A percentile compares a stretch with the other conserved stretches of the same genome.
Conservation (phyloP, 2,888 invertebrate genomes). For the Xestia xanthographa region DNA sequence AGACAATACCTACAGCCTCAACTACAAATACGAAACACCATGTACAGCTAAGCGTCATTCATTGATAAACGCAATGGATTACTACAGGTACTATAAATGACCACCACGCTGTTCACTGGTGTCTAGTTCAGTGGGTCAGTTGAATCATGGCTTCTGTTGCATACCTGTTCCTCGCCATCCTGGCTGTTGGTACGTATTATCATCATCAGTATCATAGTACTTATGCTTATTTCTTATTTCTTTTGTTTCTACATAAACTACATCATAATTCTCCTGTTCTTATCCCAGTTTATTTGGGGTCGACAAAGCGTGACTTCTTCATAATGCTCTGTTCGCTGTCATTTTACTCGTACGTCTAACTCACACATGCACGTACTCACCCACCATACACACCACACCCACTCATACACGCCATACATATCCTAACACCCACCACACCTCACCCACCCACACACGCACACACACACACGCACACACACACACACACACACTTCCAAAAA, state of each 20-base stretch:
- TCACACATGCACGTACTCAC: too few species aligned
- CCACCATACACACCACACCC: too few species aligned
- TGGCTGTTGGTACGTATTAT: slow-evolving; percentile 72
- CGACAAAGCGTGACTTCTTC: background rate
- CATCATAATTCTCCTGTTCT: background rate
- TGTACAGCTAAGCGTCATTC: slow-evolving; percentile 46
- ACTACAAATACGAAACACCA: slow-evolving; percentile 28
- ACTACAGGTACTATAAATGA: slow-evolving; percentile 45
- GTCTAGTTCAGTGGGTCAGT: slow-evolving; percentile 44
- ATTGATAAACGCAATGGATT: slow-evolving; percentile 38
- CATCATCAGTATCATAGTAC: background rate
- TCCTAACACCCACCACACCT: too few species aligned
- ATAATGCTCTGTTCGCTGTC: background rate
- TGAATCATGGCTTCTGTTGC: slow-evolving; percentile 44
- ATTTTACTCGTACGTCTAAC: background rate
- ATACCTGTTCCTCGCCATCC: slow-evolving; percentile 55
- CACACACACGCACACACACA: too few species aligned
- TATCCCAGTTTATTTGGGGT: background rate
- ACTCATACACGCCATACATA: too few species aligned
- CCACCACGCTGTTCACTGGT: background rate
- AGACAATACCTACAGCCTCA: background rate
- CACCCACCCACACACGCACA: too few species aligned
- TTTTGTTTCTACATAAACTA: background rate
- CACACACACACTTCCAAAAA: too few species aligned
- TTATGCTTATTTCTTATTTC: background rate